These are phyloP conservation scores for Lipophrys pholis DNA, from an alignment of 2,113 vertebrate genomes.

Conservation along the genomic window DNA sequence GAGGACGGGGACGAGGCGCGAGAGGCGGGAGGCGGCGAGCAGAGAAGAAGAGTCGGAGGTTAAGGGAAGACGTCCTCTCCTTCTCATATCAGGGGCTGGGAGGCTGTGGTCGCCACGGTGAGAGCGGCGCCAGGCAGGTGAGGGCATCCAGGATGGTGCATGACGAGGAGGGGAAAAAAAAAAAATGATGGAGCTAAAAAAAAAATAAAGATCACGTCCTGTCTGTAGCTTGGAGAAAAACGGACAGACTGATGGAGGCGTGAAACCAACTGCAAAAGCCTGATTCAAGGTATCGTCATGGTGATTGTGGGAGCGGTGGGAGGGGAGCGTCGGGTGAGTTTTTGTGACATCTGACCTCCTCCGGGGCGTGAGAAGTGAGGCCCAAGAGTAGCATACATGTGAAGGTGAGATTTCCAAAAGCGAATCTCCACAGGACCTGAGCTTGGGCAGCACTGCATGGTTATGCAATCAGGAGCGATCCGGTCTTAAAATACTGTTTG, in stretches of 20 bases:
- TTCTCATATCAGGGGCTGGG: conserved; percentile 32
- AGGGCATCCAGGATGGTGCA: not conserved
- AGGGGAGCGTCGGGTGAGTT: not conserved
- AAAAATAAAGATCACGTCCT: conserved; percentile 10
- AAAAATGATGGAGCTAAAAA: conserved; percentile 30
- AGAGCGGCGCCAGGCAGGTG: not conserved
- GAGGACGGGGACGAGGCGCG: not conserved
- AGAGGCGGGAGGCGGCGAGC: not conserved
- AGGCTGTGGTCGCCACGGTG: conserved; percentile 30
- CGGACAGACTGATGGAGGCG: not conserved
- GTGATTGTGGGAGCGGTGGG: not conserved
- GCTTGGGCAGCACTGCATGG: conserved; percentile 36
- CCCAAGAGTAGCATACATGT: conserved; percentile 55
- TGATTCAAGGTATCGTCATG: conserved; percentile 22
- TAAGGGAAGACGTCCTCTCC: conserved; percentile 7
- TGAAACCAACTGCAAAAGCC: conserved; percentile 67
- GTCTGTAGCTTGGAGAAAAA: conserved; percentile 12
- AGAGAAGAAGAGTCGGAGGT: not conserved
- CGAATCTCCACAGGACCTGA: conserved; percentile 44
- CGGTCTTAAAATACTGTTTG: conserved; percentile 40
- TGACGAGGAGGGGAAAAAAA: not conserved
- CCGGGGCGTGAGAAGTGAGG: not conserved
- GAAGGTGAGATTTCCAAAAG: conserved; percentile 19
- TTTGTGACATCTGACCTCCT: conserved; percentile 15
- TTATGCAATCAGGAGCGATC: conserved; percentile 64